Percentiles rank a stretch among this genome's conserved stretches.
phyloP scores from a whole-genome alignment of 2,113 vertebrate species.

The Crotalus viridis region DNA sequence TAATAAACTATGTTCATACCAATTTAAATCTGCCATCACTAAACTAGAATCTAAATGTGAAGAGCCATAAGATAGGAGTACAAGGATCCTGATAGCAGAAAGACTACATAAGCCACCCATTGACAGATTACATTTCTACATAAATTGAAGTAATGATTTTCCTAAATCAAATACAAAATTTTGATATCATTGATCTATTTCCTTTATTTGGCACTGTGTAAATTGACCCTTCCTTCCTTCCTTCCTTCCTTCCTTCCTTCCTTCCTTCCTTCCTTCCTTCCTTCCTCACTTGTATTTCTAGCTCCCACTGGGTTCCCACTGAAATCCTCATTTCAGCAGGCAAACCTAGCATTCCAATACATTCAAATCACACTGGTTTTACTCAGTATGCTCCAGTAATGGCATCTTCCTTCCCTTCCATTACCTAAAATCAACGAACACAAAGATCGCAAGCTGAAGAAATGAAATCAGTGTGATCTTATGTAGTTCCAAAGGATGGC shows the following conservation, averaged over 20 bases:
- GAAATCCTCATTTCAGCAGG: constrained; percentile 17
- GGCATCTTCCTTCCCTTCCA: neutral
- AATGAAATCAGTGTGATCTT: constrained; percentile 51
- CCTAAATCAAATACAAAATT: neutral
- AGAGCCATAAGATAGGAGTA: neutral
- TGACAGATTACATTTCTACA: neutral
- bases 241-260: constrained; percentile 9
- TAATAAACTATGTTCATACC: neutral
- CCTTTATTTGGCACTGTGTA: neutral
- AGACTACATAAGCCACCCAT: neutral
- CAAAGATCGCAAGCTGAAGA: constrained; percentile 41
- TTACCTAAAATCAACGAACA: constrained; percentile 33
- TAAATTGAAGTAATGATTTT: neutral
- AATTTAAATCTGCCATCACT: neutral
- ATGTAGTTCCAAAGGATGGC: constrained; percentile 9
- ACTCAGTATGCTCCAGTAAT: constrained; percentile 21
- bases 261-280: constrained; percentile 3
- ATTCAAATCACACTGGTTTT: constrained; percentile 13
- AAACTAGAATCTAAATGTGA: neutral
- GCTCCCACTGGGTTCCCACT: neutral
- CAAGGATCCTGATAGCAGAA: neutral
- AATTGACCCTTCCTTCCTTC: neutral
- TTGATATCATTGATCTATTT: neutral
- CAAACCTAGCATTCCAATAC: constrained; percentile 12
- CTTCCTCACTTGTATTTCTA: neutral